Percentiles rank a stretch among this genome's conserved stretches.
phyloP scores from a whole-genome alignment of 2,888 invertebrate genomes.

The Pandemis cinnamomeana region DNA sequence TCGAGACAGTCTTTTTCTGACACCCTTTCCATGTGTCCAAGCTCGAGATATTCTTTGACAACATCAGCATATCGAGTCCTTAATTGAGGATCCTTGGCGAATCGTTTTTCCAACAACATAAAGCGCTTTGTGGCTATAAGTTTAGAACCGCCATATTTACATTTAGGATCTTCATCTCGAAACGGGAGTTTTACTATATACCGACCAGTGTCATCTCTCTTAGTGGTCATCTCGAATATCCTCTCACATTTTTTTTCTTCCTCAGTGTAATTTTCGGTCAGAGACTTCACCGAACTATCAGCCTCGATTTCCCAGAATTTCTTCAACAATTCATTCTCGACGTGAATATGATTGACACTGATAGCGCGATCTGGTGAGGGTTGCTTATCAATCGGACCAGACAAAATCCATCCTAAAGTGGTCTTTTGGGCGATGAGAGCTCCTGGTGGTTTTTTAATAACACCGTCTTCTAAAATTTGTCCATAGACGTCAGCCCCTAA shows the following conservation, averaged over 20 bases:
- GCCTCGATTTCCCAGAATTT: neutral
- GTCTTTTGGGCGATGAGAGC: conserved; percentile 44
- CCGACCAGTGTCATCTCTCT: neutral
- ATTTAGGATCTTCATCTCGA: neutral
- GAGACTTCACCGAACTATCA: neutral
- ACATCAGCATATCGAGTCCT: neutral
- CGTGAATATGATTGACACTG: neutral
- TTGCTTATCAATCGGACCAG: conserved; percentile 20
- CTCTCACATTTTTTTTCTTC: conserved; percentile 4
- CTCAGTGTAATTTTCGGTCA: neutral
- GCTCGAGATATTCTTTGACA: neutral
- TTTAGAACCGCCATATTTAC: neutral
- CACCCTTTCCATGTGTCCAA: neutral
- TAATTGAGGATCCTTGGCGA: neutral
- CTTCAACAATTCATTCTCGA: neutral
- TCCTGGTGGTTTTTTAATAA: conserved; percentile 33
- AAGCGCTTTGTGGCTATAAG: neutral
- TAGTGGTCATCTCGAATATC: neutral
- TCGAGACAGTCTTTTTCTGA: neutral
- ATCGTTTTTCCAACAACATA: neutral
- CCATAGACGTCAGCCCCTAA: conserved; percentile 40
- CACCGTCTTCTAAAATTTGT: conserved; percentile 27
- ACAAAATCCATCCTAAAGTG: conserved; percentile 46
- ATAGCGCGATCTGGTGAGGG: too few relatives aligned
- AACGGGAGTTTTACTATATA: conserved; percentile 13